Evolutionary conservation across 2,888 invertebrate genomes (phyloP).

Genomic region (Tipula confusa): DNA sequence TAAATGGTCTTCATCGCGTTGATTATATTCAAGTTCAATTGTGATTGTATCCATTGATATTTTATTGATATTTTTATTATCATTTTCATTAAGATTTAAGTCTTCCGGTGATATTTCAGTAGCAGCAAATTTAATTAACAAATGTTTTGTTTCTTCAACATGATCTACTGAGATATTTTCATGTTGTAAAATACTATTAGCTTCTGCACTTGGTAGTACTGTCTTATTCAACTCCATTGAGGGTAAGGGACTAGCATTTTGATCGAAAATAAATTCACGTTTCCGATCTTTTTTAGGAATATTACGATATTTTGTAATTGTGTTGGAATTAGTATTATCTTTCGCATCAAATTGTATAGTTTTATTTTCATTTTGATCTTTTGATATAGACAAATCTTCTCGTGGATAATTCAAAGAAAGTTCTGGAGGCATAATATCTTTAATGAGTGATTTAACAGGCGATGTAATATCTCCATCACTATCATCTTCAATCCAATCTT

Average conservation of each 20-base stretch:
- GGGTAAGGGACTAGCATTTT: not conserved
- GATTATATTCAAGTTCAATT: not conserved
- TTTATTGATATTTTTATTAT: not conserved
- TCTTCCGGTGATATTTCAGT: not conserved
- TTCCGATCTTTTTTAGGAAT: constrained; percentile 48
- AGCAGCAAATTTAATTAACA: not conserved
- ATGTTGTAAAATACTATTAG: not conserved
- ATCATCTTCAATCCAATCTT: constrained; percentile 72
- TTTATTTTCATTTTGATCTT: not conserved
- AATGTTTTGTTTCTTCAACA: not conserved
- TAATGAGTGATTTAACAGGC: not conserved
- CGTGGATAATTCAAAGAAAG: not conserved
- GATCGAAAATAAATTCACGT: constrained; percentile 42
- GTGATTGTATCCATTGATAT: not conserved
- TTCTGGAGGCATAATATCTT: not conserved
- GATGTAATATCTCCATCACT: constrained; percentile 43
- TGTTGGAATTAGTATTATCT: not conserved
- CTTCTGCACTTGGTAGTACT: not conserved
- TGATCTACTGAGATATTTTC: not conserved
- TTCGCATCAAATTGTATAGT: not conserved
- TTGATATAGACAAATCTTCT: not conserved
- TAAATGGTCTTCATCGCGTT: not conserved
- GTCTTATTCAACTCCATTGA: not conserved
- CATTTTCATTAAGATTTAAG: not conserved
- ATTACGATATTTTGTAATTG: constrained; percentile 42